Evolutionary conservation across 2,797 vertebrate genomes (phyloP).

Genomic region (Falco berigora): DNA sequence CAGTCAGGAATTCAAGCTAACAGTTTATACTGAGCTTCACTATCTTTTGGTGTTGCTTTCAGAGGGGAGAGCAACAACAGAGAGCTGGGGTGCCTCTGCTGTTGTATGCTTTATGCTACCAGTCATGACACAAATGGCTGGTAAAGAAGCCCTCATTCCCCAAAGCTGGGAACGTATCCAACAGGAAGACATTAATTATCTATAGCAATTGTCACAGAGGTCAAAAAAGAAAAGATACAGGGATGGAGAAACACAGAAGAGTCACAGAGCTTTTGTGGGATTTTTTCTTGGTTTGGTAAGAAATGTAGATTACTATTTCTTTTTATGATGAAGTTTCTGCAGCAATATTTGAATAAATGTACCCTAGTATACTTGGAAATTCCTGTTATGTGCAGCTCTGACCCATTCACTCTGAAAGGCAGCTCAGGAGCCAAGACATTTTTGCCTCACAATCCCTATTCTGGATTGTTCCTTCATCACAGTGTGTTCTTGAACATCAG

Average conservation of each 20-base stretch:
- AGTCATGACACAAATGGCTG: slow-evolving; percentile 19
- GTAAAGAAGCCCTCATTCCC: not conserved
- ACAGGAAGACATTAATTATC: slow-evolving; percentile 34
- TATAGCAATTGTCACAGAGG: not conserved
- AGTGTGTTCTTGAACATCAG: not conserved
- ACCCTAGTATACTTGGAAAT: not conserved
- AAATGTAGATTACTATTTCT: not conserved
- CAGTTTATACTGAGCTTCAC: slow-evolving; percentile 16
- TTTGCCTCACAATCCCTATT: not conserved
- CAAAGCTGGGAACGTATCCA: slow-evolving; percentile 6
- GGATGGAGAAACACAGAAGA: not conserved
- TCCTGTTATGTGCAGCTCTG: not conserved
- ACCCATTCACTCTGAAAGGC: not conserved
- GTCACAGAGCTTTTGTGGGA: not conserved
- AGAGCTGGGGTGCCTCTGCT: not conserved
- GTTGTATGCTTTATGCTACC: not conserved
- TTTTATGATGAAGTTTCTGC: not conserved
- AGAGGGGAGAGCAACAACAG: slow-evolving; percentile 8
- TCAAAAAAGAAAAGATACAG: not conserved
- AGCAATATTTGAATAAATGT: not conserved
- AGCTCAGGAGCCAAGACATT: not conserved
- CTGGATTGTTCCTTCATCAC: not conserved
- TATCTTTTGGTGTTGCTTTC: slow-evolving; percentile 47
- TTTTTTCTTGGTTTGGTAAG: not conserved
- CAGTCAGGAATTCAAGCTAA: slow-evolving; percentile 9